Conservation (phyloP, 2,888 invertebrate species). For the Xanthia icteritia region DNA sequence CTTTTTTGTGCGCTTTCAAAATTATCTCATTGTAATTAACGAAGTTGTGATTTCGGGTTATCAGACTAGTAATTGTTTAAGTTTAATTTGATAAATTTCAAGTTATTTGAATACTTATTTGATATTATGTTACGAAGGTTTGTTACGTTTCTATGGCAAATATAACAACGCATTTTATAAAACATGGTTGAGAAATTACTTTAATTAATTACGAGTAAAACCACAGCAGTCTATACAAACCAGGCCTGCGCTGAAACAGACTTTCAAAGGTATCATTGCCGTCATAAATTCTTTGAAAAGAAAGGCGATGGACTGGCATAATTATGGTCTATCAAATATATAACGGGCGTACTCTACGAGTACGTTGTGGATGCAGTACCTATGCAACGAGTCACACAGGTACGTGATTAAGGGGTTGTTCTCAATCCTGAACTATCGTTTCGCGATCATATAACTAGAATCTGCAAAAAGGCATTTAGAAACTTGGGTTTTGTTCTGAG, state of each 20-base stretch:
- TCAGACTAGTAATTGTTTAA: slow-evolving; percentile 19
- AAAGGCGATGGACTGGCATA: neutral
- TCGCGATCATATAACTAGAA: too few species aligned
- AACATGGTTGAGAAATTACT: neutral
- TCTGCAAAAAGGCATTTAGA: too few species aligned
- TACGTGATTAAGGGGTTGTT: too few species aligned
- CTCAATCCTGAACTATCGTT: too few species aligned
- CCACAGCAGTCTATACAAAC: neutral
- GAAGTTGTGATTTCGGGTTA: slow-evolving; percentile 20
- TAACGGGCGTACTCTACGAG: too few species aligned
- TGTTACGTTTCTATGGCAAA: neutral
- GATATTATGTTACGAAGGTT: neutral
- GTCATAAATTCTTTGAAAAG: neutral
- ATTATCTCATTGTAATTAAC: slow-evolving; percentile 37
- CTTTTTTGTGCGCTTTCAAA: slow-evolving; percentile 24
- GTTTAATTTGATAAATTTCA: slow-evolving; percentile 14
- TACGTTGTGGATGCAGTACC: too few species aligned
- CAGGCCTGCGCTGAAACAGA: neutral
- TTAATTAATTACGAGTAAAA: neutral
- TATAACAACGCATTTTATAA: neutral
- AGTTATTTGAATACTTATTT: neutral
- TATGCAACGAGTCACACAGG: too few species aligned
- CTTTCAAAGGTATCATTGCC: neutral
- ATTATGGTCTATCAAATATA: neutral
- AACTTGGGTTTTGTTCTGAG: too few species aligned